Evolutionary conservation across 2,797 vertebrate species (phyloP), one percentile per base, ranked within the genome.

Genomic region (Platyrinchus mystaceus): DNA sequence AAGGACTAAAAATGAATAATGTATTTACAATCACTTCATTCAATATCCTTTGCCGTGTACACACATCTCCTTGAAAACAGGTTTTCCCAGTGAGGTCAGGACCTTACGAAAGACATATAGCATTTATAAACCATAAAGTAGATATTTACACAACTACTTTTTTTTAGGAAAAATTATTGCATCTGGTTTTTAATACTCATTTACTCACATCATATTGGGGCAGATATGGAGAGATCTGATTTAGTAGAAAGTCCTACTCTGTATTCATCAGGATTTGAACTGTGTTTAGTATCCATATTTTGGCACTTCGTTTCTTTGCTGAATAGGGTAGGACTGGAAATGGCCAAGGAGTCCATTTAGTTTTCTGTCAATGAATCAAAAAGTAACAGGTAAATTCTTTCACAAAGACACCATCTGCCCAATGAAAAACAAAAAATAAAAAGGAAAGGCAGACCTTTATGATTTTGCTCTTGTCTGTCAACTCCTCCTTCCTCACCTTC

Each of bases 1-100:
- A 95, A 90, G 75, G 78, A 84, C 56, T 80, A 75, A 20, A 68
- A 93, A 94, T 91, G 23, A 95, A 91, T 87, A 93, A 88, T 79
- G 32, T n/a, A 93, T 96, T 95, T 94, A 67, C 73, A 92, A 44
- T 58, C 32, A 66, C 20, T 26, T 75, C 16, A 60, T 89, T 81
- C 44, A 37, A n/a, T 74, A 66, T 37, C 41, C 11, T 90, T 84
- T 63, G 43, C 76, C 43, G 8, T 68, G 2, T 55, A 37, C 46
- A 27, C 3, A 22, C 23, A 78, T 85, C 7, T 75, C 64, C 60
- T 93, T 80, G 66, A 82, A 68, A 93, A 46, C 3, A 26, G 17
- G 23, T 77, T 84, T 84, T 87, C 7, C 37, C 32, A 53, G 8
- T 64, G 80, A 87, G 49, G 39, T 78, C 52, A 75, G 39, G 46